Evolutionary conservation across 2,113 vertebrate species (phyloP).

Genomic region (Mobula birostris): DNA sequence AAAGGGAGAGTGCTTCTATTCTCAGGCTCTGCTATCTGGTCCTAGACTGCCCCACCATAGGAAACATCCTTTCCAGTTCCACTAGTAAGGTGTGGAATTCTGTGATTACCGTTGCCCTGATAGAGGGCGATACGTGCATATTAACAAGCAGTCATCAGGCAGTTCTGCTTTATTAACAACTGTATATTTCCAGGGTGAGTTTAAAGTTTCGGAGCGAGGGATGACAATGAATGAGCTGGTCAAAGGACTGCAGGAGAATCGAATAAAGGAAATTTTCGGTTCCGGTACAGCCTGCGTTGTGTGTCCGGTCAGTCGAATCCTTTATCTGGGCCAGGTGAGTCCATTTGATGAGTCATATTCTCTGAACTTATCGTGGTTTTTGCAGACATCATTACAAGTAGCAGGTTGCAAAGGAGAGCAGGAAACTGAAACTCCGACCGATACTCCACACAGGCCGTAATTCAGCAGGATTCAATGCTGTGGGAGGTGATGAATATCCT

Average conservation of each 20-base stretch:
- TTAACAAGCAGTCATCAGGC: neutral
- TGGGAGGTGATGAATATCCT: neutral
- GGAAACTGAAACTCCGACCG: neutral
- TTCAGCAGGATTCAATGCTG: neutral
- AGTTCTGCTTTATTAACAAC: too few species aligned
- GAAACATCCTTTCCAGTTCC: too few species aligned
- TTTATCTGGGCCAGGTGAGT: constrained; percentile 69
- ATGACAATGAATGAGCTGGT: constrained; percentile 65
- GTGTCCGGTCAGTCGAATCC: constrained; percentile 71
- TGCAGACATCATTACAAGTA: neutral
- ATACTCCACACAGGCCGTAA: neutral
- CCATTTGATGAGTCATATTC: neutral
- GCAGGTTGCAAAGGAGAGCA: neutral
- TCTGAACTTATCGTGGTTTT: neutral
- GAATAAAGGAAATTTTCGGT: constrained; percentile 74
- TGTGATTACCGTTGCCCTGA: neutral
- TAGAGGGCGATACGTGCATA: neutral
- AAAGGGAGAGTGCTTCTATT: too few species aligned
- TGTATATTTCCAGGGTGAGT: constrained; percentile 61
- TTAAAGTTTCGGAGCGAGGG: constrained; percentile 64
- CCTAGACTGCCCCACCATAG: too few species aligned
- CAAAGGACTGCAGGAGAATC: constrained; percentile 56
- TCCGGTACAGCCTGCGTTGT: constrained; percentile 81
- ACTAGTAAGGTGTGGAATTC: neutral
- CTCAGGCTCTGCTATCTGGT: too few species aligned